Base-by-base conservation (phyloP, 2,113 vertebrate genomes). In the Emydura subglobosa region DNA sequence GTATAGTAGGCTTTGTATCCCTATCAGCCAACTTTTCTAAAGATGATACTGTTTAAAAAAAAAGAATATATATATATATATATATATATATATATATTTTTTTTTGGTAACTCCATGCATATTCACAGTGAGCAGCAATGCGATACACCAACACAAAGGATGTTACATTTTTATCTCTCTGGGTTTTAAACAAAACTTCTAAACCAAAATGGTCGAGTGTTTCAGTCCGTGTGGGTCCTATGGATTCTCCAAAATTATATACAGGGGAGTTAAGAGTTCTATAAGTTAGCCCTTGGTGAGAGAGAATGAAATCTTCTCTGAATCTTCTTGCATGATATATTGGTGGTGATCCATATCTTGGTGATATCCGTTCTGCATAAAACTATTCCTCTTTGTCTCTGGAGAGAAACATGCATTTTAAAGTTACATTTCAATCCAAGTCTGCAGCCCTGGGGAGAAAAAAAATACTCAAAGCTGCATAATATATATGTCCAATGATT, bases 371-470 rank as follows among this genome's bases (percentile, higher is more conserved):
- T 97, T 96, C 94, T 61, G 27, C 94, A 95, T 95, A 93, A 95
- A 95, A 96, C 95, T 90, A 54, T 61, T 96, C 61, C 61, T 68
- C 96, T 95, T 95, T 93, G 95, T 96, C 96, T 97, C 97, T 96
- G 94, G 87, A 95, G 96, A 19, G 61, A 97, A 87, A 88, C 88
- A 93, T 96, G 96, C 9, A 95, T 96, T 96, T 92, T 95, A 86
- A 97, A 95, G 96, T 94, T 96, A 93, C 94, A 85, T 97, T 39
- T 95, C 97, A 96, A 97, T 96, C 96, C 95, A 97, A 85, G 93
- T 61, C 85, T 97, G 86, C 78, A 92, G 96, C 90, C 96, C 47
- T 92, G 94, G 91, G 96, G 84, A 88, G 94, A 96, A 93, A 82
- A 95, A 95, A 95, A 91, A 93, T 95, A 95, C 94, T 88, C 83